Evolutionary conservation across 1,140 invertebrate genomes (phyloP), one percentile per base, ranked within the genome.

Genomic region (Zaprionus davidi): DNA sequence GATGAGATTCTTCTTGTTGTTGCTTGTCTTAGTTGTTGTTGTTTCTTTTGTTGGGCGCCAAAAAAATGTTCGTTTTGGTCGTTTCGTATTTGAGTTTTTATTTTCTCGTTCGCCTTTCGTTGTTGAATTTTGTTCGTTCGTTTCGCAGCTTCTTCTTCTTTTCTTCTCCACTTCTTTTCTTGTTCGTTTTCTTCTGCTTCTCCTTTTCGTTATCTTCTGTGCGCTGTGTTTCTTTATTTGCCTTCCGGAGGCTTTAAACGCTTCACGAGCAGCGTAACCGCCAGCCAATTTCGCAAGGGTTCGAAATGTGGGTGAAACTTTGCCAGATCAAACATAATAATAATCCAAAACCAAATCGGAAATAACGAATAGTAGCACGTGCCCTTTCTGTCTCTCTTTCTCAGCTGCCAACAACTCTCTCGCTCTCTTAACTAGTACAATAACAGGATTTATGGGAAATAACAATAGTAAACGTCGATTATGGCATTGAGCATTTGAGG

Each of bases 281-380:
- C 20, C 46, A 69, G 84, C 69, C 80, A 82, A 88, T 81, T 81
- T 87, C 85, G 81, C 83, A 87, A 88, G 74, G 78, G 78, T 81
- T 88, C 65, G 71, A 90, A 88, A 85, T 90, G 60, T 76, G 65
- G 62, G 71, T 73, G 56, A 67, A 79, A 63, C 38, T 70, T 63
- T 53, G 70, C 73, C 79, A 81, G 80, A 78, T 81, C 74, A 73
- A 79, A 81, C 85, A 88, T 88, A 88, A 90, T 88, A 77, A 76
- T 60, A 74, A 75, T 69, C 46, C 46, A 24, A 51, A 51, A 51
- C 46, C 46, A 22, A 53, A 70, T 78, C 57, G 17, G 60, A 75
- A 55, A 56, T 44, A 57, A 64, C 63, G 66, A 69, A 15, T 34
- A 71, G 26, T 46, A 64, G 44, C 74, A 78, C 81, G 73, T 83